Base-by-base conservation (phyloP, 2,888 invertebrate genomes). In the Mythimna vitellina region DNA sequence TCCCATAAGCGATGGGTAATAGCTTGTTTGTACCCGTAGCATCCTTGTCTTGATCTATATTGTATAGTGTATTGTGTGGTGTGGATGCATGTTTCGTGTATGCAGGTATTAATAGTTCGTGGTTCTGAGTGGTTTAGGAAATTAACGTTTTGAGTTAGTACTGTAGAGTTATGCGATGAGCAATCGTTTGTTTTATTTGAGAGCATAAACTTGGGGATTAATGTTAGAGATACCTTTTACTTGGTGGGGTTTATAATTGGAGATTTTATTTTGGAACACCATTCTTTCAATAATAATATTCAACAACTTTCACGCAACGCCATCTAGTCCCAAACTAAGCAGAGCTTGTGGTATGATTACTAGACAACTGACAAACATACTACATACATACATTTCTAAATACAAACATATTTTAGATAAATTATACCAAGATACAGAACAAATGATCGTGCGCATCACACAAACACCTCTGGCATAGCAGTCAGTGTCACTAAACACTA, bases 1-100 rank as follows among this genome's bases (percentile, higher is more conserved):
- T 88, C 86, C 78, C 85, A 85, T 89, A 88, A 88, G 87, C 78
- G 79, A 80, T 70, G 85, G 84, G 85, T 88, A 88, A 88, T 88
- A 86, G 84, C 86, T 77, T 72, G 74, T 79, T 80, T 88, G 89
- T 89, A 86, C 84, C 66, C 80, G 81, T 86, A 83, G 82, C 88
- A 87, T 88, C 76, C 74, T 78, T 78, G 71, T 82, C 82, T 87
- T 88, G 86, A 89, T 88, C 86, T 90, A 89, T 72, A 69, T 66
- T 76, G 76, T 71, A 49, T n/a, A 42, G 56, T 57, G 38, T 54
- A 70, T 14, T 53, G 42, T 49, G n/a, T 25, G 20, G 29, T 70
- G 25, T 54, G 53, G n/a, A 49, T 65, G 22, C 38, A 53, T 29
- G 54, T 22, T 8, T 65, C 22, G 38, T 65, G 29, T 57, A 25